A percentile compares a stretch with the other conserved stretches of the same genome.
phyloP scores from a whole-genome alignment of 1,140 invertebrate species.

The Hestina assimilis region DNA sequence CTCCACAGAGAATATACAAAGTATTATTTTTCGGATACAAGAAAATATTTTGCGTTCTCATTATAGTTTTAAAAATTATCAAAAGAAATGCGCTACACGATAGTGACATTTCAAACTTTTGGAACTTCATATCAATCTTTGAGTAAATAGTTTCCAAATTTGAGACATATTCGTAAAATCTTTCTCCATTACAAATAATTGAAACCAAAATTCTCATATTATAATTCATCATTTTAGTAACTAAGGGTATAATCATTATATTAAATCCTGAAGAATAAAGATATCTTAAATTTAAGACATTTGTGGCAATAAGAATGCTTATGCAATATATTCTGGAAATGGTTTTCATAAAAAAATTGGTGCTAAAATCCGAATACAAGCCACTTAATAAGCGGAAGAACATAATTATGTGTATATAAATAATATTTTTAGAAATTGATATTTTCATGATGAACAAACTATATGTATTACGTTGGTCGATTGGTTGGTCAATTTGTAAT shows the following conservation, averaged over 20 bases:
- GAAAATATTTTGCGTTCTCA: neutral
- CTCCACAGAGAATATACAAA: neutral
- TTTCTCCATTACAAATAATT: neutral
- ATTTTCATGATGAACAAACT: no score
- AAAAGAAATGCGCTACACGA: neutral
- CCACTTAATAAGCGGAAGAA: neutral
- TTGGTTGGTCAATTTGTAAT: no score
- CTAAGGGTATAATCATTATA: neutral
- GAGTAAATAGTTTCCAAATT: neutral
- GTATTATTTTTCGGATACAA: neutral
- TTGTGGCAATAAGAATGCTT: neutral
- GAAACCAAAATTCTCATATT: neutral
- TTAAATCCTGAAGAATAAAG: neutral
- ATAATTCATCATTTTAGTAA: neutral
- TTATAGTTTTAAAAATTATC: neutral
- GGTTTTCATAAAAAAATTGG: neutral
- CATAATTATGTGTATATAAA: neutral
- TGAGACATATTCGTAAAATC: neutral
- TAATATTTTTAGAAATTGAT: no score
- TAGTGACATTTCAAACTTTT: neutral
- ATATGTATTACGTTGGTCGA: no score
- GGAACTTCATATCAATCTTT: neutral
- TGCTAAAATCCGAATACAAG: neutral
- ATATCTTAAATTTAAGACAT: neutral
- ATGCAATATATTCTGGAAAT: neutral